Conservation (phyloP, 2,888 invertebrate species). For the Phyllotreta cruciferae region DNA sequence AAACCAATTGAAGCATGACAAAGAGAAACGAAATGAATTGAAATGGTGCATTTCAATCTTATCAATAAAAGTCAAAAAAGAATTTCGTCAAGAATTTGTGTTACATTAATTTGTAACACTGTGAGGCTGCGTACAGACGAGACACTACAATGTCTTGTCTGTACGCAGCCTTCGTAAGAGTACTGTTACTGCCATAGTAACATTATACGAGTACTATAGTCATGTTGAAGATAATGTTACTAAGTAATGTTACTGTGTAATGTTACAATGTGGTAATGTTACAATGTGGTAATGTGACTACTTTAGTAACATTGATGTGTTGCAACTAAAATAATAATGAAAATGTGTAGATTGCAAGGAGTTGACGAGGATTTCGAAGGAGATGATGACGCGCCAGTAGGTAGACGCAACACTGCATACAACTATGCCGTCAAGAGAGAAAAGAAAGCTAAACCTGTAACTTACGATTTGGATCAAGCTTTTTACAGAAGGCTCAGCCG, state of each 20-base stretch:
- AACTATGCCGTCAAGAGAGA: conserved; percentile 67
- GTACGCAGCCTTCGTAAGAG: no score
- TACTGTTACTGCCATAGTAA: no score
- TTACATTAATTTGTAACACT: no score
- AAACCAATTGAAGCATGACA: background rate
- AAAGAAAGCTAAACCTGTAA: conserved; percentile 38
- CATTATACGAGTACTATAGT: no score
- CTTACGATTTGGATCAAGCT: conserved; percentile 50
- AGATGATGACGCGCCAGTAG: conserved; percentile 77
- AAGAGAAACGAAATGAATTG: background rate
- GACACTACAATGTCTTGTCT: no score
- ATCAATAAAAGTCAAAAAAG: no score
- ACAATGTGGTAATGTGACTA: background rate
- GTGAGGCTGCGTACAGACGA: no score
- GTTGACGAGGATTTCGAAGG: conserved; percentile 78
- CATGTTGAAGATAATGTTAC: no score
- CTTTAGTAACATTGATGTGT: no score
- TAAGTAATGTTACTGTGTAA: no score
- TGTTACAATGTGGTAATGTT: no score
- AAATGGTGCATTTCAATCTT: background rate
- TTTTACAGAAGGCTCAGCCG: conserved; percentile 45
- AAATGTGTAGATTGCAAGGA: conserved; percentile 78
- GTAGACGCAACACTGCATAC: conserved; percentile 84
- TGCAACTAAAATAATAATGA: conserved; percentile 69
- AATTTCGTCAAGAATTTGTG: no score